Conservation (phyloP, 2,888 invertebrate species). For the Parthenolecanium corni region DNA sequence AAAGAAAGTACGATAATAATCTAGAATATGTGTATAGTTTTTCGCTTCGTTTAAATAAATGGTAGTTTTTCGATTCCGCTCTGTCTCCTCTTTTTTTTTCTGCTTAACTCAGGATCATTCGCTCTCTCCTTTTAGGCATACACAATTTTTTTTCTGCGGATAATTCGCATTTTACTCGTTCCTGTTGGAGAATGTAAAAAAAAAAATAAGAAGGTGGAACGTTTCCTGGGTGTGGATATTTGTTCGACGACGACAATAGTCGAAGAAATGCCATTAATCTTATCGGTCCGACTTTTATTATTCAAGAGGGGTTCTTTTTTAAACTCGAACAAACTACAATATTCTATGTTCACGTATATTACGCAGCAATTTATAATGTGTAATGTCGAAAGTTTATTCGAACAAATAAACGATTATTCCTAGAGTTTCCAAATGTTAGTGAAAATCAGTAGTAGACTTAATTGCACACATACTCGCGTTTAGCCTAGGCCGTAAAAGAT, state of each 20-base stretch:
- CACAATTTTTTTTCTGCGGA: background rate
- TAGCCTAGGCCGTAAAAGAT: too few species aligned
- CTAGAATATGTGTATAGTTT: conserved; percentile 16
- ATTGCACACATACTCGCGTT: too few species aligned
- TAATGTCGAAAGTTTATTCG: background rate
- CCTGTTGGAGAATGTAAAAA: background rate
- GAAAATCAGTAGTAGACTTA: too few species aligned
- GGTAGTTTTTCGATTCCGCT: conserved; percentile 17
- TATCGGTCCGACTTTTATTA: conserved; percentile 22
- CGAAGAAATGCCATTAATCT: conserved; percentile 20
- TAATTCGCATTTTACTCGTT: conserved; percentile 17
- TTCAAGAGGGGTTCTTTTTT: conserved; percentile 17
- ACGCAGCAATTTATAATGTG: background rate
- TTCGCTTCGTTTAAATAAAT: conserved; percentile 13
- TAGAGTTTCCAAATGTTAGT: too few species aligned
- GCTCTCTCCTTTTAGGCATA: too few species aligned
- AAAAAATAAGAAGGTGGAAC: conserved; percentile 5
- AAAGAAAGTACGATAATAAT: conserved; percentile 9
- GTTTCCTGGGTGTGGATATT: conserved; percentile 17
- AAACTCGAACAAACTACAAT: conserved; percentile 1
- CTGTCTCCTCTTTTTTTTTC: background rate
- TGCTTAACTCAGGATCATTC: too few species aligned
- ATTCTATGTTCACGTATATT: background rate
- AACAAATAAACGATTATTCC: background rate
- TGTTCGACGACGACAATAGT: conserved; percentile 20